A percentile compares a stretch with the other conserved stretches of the same genome.
Evolutionary conservation across 1,140 invertebrate species (phyloP).

Genomic region (Mya arenaria): DNA sequence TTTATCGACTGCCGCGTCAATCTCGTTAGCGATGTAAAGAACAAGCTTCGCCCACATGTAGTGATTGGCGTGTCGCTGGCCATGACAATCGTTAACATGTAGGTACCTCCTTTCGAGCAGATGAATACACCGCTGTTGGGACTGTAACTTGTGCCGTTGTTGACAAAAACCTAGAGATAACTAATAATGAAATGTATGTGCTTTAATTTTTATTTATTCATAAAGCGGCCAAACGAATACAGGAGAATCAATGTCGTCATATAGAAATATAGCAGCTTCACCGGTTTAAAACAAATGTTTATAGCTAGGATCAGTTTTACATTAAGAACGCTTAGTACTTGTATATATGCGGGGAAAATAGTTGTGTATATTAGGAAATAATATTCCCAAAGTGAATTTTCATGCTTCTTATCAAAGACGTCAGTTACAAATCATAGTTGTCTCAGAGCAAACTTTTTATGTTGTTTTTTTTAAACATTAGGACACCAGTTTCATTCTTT

Average conservation of each 20-base stretch:
- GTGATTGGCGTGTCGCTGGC: background rate
- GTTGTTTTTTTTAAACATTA: background rate
- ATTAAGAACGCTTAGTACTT: background rate
- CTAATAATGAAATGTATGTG: no score
- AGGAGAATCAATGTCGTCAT: no score
- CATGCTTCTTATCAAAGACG: background rate
- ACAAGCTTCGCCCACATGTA: conserved; percentile 24
- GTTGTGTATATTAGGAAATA: no score
- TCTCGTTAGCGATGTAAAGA: background rate
- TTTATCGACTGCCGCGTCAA: conserved; percentile 7
- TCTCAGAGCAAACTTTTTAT: background rate
- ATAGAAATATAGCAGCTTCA: no score
- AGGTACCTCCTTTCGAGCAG: conserved; percentile 4
- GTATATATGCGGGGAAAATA: no score
- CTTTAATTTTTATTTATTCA: no score
- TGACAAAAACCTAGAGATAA: conserved; percentile 2
- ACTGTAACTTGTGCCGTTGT: conserved; percentile 8
- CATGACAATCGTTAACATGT: conserved; percentile 27
- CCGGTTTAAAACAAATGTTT: background rate
- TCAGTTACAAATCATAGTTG: background rate
- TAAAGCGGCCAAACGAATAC: no score
- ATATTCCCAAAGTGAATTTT: no score
- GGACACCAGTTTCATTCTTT: background rate
- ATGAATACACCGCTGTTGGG: conserved; percentile 9
- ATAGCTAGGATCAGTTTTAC: background rate